These are phyloP conservation scores for Malacoctenus gilli DNA, from an alignment of 2,797 vertebrate genomes.

Conservation along the genomic window DNA sequence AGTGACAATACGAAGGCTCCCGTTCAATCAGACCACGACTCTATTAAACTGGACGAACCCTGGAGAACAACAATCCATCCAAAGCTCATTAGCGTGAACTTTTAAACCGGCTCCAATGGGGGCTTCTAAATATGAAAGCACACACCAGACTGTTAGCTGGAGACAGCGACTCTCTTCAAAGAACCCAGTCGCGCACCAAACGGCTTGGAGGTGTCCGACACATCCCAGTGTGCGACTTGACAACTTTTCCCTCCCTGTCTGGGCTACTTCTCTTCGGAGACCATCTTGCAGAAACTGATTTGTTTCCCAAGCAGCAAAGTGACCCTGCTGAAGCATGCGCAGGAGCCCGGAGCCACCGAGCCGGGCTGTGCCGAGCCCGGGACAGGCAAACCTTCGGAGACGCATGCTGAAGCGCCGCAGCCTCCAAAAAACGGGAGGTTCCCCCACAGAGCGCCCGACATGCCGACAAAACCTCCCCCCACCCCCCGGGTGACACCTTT, in stretches of 20 bases:
- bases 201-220: no score
- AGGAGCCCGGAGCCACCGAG: constrained; percentile 32
- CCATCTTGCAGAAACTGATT: constrained; percentile 12
- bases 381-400: no score
- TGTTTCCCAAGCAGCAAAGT: constrained; percentile 27
- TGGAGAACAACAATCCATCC: no score
- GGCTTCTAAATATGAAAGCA: no score
- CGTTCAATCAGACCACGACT: no score
- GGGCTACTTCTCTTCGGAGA: constrained; percentile 3
- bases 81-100: no score
- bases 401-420: constrained; percentile 62
- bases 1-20: no score
- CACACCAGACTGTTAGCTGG: no score
- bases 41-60: no score
- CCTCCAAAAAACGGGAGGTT: constrained; percentile 55
- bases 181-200: no score
- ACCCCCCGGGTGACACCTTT: constrained; percentile 46
- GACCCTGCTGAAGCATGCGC: constrained; percentile 49
- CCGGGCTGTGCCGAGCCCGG: constrained; percentile 31
- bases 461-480: constrained; percentile 55
- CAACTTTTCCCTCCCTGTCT: constrained; percentile 9
- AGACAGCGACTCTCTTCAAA: no score
- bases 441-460: constrained; percentile 59
- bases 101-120: no score
- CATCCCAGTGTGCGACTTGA: not conserved